Conservation (phyloP, 2,797 vertebrate genomes). For the Rhincodon typus region DNA sequence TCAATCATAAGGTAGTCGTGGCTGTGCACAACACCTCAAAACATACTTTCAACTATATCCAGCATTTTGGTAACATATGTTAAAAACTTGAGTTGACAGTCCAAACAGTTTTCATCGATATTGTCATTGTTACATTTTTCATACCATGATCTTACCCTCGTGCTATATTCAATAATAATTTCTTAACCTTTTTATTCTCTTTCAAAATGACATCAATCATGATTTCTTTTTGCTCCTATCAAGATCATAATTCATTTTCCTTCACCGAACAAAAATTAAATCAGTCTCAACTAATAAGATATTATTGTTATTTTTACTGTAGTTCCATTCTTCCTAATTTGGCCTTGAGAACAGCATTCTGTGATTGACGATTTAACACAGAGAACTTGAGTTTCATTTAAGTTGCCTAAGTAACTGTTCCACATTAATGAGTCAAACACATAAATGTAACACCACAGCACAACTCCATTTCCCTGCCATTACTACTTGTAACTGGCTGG, state of each 20-base stretch:
- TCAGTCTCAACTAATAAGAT: background rate
- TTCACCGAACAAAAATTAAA: background rate
- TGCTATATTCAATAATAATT: background rate
- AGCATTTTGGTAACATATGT: background rate
- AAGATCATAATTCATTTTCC: background rate
- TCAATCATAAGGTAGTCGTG: background rate
- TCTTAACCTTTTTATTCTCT: background rate
- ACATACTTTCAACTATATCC: background rate
- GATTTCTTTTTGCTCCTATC: background rate
- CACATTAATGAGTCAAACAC: background rate
- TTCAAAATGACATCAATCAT: background rate
- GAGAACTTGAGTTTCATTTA: conserved; percentile 16
- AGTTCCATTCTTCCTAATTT: background rate
- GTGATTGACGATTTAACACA: background rate
- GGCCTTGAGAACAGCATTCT: background rate
- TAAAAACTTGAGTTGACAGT: background rate
- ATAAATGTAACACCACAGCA: background rate
- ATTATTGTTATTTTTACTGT: background rate
- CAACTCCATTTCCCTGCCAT: background rate
- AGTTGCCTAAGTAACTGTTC: background rate
- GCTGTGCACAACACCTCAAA: background rate
- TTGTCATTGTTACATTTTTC: background rate
- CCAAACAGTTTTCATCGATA: background rate
- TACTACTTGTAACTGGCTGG: background rate
- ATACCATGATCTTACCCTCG: background rate